A percentile compares a stretch with the other conserved stretches of the same genome.
Evolutionary conservation across 2,113 vertebrate species (phyloP).

Genomic region (rat (Rattus norvegicus)): GRCr8 NC_086019.1:157010501-157011000

Average conservation of each 20-base stretch:
- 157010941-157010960: too few relatives aligned
- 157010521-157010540: neutral
- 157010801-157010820: slow-evolving; percentile 42
- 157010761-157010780: neutral
- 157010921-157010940: too few relatives aligned
- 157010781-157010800: slow-evolving; percentile 11
- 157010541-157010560: too few relatives aligned
- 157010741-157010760: slow-evolving; percentile 7
- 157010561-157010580: neutral
- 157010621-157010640: slow-evolving; percentile 9
- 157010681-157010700: neutral
- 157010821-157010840: slow-evolving; percentile 26
- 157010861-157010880: too few relatives aligned
- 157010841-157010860: neutral
- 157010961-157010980: too few relatives aligned
- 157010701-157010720: neutral
- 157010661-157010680: neutral
- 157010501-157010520: neutral
- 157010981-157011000: too few relatives aligned
- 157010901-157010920: too few relatives aligned
- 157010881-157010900: too few relatives aligned
- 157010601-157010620: neutral
- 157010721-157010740: neutral
- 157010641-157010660: neutral
- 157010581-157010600: neutral